Evolutionary conservation across 1,140 invertebrate genomes (phyloP).

Genomic region (Drosophila tristis): DNA sequence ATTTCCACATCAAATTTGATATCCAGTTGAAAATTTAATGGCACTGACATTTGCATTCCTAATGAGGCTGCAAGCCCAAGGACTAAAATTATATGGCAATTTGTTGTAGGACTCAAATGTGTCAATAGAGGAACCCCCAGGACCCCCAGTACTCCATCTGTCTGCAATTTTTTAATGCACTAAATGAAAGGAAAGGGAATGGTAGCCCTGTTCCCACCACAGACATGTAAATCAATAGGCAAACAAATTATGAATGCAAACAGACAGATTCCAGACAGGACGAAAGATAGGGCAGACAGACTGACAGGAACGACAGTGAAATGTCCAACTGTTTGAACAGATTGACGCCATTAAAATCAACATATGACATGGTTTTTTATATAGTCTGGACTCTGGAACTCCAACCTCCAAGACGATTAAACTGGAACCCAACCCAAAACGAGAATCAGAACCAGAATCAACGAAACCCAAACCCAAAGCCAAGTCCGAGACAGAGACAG

Average conservation of each 20-base stretch:
- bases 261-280: constrained; percentile 18
- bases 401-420: constrained; percentile 1
- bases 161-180: constrained; percentile 60
- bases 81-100: constrained; percentile 73
- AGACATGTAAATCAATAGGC: constrained; percentile 61
- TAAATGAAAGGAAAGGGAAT: constrained; percentile 16
- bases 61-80: constrained; percentile 43
- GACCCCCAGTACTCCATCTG: constrained; percentile 8
- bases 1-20: constrained; percentile 49
- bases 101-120: constrained; percentile 49
- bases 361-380: constrained; percentile 44
- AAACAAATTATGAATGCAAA: constrained; percentile 69
- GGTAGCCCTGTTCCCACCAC: not conserved
- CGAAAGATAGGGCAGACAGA: not conserved
- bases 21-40: constrained; percentile 62
- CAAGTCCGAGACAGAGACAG: constrained; percentile 15
- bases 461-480: constrained; percentile 21
- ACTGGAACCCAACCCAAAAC: constrained; percentile 1
- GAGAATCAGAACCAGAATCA: too few relatives aligned
- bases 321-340: constrained; percentile 52
- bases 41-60: constrained; percentile 66
- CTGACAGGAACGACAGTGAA: constrained; percentile 28
- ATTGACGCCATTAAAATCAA: constrained; percentile 58
- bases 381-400: not conserved
- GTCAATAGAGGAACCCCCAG: constrained; percentile 32